Percentiles rank a stretch among this genome's conserved stretches.
Evolutionary conservation across 1,140 invertebrate genomes (phyloP).

Genomic region (Cydia splendana): DNA sequence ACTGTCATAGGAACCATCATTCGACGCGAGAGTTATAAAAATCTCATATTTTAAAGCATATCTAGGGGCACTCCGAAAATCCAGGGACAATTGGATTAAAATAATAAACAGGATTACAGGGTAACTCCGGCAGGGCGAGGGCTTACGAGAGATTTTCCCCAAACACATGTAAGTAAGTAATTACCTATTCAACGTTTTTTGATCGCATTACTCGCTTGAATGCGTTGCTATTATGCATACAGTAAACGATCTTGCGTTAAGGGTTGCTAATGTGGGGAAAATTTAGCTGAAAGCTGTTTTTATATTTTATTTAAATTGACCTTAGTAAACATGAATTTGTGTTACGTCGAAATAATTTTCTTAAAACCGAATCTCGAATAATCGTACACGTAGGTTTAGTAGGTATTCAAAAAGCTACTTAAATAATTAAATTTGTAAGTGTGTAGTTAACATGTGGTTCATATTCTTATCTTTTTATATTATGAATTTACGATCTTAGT

Average conservation of each 20-base stretch:
- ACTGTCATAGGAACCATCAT: too few relatives aligned
- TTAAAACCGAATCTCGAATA: too few relatives aligned
- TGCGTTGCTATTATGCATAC: background rate
- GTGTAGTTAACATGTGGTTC: too few relatives aligned
- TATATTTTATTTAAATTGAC: too few relatives aligned
- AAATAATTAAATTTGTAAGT: too few relatives aligned
- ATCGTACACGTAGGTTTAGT: too few relatives aligned
- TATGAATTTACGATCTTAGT: too few relatives aligned
- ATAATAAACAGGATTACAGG: slow-evolving; percentile 11
- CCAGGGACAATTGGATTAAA: background rate
- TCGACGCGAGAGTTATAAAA: too few relatives aligned
- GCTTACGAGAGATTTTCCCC: slow-evolving; percentile 6
- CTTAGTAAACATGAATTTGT: too few relatives aligned
- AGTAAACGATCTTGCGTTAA: background rate
- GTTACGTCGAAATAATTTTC: too few relatives aligned
- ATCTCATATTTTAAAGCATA: background rate
- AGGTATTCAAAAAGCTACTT: too few relatives aligned
- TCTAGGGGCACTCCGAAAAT: background rate
- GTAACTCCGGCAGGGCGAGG: slow-evolving; percentile 4
- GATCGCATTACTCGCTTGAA: slow-evolving; percentile 7
- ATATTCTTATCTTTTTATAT: too few relatives aligned
- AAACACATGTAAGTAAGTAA: slow-evolving; percentile 27
- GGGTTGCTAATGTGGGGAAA: background rate
- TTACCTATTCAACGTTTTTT: slow-evolving; percentile 11
- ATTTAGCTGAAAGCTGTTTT: background rate